phyloP scores from a whole-genome alignment of 1,140 invertebrate genomes.

The Heliconius melpomene region DNA sequence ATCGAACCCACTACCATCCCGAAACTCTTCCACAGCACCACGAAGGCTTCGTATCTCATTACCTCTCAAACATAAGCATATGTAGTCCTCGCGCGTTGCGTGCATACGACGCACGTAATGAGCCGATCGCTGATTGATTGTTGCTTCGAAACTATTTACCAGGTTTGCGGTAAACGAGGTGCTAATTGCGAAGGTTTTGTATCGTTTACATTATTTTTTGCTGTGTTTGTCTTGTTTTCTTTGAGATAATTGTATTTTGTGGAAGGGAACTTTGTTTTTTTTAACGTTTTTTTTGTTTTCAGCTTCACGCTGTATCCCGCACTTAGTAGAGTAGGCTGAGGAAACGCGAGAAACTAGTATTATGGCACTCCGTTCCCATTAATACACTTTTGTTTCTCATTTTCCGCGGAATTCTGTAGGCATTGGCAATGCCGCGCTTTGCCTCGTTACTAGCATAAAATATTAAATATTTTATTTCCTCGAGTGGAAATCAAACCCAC shows the following conservation, averaged over 20 bases:
- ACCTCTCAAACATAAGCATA: background rate
- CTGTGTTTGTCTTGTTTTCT: background rate
- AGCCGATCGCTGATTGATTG: conserved; percentile 8
- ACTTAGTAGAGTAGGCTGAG: background rate
- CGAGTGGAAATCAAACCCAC: no score
- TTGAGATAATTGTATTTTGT: background rate
- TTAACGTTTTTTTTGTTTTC: no score
- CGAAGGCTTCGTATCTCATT: background rate
- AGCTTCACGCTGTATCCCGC: background rate
- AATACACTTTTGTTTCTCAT: background rate
- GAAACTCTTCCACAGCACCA: no score
- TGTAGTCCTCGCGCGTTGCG: background rate
- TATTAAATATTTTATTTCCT: no score
- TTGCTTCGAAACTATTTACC: conserved; percentile 1
- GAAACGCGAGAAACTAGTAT: background rate
- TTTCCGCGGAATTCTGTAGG: background rate
- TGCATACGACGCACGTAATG: conserved; percentile 4
- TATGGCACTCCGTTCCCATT: background rate
- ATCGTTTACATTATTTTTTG: background rate
- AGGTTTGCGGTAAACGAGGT: conserved; percentile 1
- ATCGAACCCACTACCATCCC: no score
- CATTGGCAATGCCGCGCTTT: background rate
- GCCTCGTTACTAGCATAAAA: background rate
- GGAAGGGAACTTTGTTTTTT: no score
- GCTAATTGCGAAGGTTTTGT: conserved; percentile 1